These are phyloP conservation scores for Mustela lutreola DNA, from an alignment of 2,113 vertebrate species.

Conservation along the genomic window DNA sequence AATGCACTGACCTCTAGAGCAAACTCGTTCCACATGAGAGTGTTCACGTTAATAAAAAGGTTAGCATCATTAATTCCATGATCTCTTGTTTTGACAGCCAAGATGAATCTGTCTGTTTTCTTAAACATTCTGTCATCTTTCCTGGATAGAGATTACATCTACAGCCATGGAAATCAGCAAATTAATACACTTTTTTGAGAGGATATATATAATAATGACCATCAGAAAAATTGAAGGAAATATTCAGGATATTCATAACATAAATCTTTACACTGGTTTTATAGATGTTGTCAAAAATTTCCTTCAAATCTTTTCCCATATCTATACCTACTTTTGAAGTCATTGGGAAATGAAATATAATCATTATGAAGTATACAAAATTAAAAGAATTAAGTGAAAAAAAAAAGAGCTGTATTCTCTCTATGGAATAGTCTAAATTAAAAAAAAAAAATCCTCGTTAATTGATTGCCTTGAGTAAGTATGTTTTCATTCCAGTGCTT, in stretches of 20 bases:
- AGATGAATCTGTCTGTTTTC: constrained; percentile 70
- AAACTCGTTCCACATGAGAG: constrained; percentile 52
- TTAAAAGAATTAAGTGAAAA: background rate
- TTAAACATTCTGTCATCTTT: constrained; percentile 63
- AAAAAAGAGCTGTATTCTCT: background rate
- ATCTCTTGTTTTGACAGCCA: constrained; percentile 78
- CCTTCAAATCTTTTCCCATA: background rate
- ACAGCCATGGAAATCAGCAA: constrained; percentile 38
- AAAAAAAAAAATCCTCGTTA: background rate
- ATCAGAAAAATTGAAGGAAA: background rate
- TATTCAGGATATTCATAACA: background rate
- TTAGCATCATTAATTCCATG: constrained; percentile 76
- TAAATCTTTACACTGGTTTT: constrained; percentile 41
- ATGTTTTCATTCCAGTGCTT: background rate
- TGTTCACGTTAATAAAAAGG: constrained; percentile 69
- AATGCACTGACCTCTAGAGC: constrained; percentile 63
- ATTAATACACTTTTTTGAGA: constrained; percentile 58
- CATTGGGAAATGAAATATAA: background rate
- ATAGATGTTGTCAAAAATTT: background rate
- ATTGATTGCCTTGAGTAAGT: background rate
- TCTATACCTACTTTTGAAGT: background rate
- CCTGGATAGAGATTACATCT: constrained; percentile 30
- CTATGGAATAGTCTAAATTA: background rate
- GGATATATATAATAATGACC: background rate
- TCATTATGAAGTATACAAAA: background rate